A percentile compares a stretch with the other conserved stretches of the same genome.
phyloP scores from a whole-genome alignment of 2,888 invertebrate genomes.

The Acrocera orbiculus region DNA sequence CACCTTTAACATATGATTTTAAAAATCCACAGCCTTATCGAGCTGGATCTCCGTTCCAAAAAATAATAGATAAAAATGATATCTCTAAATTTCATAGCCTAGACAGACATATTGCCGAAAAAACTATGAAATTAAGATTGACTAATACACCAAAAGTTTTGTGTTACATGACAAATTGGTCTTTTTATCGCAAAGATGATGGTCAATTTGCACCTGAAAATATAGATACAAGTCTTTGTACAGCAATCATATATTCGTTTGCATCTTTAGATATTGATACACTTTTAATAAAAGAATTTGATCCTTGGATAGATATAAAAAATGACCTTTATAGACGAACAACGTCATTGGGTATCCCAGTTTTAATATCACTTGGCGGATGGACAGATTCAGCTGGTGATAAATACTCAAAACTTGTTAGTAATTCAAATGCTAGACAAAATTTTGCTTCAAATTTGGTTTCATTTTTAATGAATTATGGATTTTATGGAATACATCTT shows the following conservation, averaged over 20 bases:
- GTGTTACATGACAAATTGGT: slow-evolving; percentile 82
- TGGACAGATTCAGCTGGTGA: slow-evolving; percentile 87
- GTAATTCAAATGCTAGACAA: slow-evolving; percentile 43
- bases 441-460: slow-evolving; percentile 53
- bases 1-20: slow-evolving; percentile 15
- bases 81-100: background rate
- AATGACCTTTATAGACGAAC: slow-evolving; percentile 69
- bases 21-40: slow-evolving; percentile 24
- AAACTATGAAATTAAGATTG: background rate
- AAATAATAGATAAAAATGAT: slow-evolving; percentile 18
- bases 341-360: slow-evolving; percentile 44
- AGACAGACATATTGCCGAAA: no score
- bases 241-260: slow-evolving; percentile 79
- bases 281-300: slow-evolving; percentile 59
- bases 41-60: slow-evolving; percentile 26
- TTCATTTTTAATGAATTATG: slow-evolving; percentile 51
- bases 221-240: slow-evolving; percentile 64
- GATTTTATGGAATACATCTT: slow-evolving; percentile 73
- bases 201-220: slow-evolving; percentile 78
- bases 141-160: slow-evolving; percentile 38
- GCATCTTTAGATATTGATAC: slow-evolving; percentile 69
- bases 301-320: slow-evolving; percentile 75
- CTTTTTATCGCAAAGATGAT: slow-evolving; percentile 63
- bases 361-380: slow-evolving; percentile 75
- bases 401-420: slow-evolving; percentile 66